phyloP scores from a whole-genome alignment of 2,888 invertebrate genomes.

The Heliconius erato region DNA sequence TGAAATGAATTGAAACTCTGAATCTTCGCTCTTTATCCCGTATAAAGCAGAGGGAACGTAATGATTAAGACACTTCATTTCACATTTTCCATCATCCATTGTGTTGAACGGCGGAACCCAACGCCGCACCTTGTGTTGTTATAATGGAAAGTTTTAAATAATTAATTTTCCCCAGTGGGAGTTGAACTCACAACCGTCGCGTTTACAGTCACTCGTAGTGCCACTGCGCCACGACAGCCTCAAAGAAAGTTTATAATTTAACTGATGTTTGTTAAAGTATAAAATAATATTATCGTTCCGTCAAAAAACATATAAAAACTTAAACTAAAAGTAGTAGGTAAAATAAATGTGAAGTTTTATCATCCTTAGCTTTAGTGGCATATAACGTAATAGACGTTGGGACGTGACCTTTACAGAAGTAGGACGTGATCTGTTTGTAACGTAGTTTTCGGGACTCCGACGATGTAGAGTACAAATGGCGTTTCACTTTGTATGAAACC shows the following conservation, averaged over 20 bases:
- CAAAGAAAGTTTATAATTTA: neutral
- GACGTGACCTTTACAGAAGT: conserved; percentile 62
- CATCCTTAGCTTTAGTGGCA: conserved; percentile 41
- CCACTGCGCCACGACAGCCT: neutral
- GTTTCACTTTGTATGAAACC: conserved; percentile 1
- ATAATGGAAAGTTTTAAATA: too few species aligned
- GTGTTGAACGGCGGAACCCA: neutral
- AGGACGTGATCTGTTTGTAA: conserved; percentile 63
- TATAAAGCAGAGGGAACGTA: neutral
- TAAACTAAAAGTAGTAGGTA: neutral
- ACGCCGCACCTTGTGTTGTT: too few species aligned
- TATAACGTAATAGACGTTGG: conserved; percentile 55
- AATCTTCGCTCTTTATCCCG: neutral
- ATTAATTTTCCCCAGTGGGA: too few species aligned
- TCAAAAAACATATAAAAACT: conserved; percentile 6
- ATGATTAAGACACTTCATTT: too few species aligned
- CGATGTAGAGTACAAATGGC: conserved; percentile 43
- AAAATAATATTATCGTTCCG: neutral
- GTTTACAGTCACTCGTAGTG: neutral
- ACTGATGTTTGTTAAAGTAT: neutral
- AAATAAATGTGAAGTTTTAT: conserved; percentile 25
- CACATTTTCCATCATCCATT: neutral
- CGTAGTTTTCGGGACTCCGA: conserved; percentile 47
- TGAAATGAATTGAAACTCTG: neutral
- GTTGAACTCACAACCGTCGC: neutral